A percentile compares a stretch with the other conserved stretches of the same genome.
Conservation (phyloP, 1,140 invertebrate species). For the Papilio polyxenes region DNA sequence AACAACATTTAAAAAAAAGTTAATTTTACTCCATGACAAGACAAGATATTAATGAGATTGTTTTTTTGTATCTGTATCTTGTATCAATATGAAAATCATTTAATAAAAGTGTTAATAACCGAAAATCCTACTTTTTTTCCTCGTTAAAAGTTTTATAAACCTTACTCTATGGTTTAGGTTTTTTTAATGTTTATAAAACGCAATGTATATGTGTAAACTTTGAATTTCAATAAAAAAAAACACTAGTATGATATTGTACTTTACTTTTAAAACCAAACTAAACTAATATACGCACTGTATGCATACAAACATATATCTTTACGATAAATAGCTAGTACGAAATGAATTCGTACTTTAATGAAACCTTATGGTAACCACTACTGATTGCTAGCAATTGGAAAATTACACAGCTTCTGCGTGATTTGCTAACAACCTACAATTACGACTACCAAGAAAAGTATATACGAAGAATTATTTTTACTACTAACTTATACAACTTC, state of each 20-base stretch:
- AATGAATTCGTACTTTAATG: slow-evolving; percentile 10
- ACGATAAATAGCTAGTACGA: not conserved
- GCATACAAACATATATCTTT: too few relatives aligned
- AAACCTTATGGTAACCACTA: slow-evolving; percentile 17
- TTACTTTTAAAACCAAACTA: not conserved
- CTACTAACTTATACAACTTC: not conserved
- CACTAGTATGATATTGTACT: not conserved
- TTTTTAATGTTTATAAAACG: too few relatives aligned
- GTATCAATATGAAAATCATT: not conserved
- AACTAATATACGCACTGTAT: not conserved
- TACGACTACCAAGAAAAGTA: slow-evolving; percentile 2
- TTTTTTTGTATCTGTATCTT: not conserved
- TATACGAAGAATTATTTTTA: not conserved
- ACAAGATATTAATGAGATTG: not conserved
- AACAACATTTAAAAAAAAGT: not conserved
- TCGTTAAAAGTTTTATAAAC: too few relatives aligned
- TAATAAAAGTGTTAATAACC: too few relatives aligned
- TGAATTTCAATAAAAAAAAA: too few relatives aligned
- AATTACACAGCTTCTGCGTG: slow-evolving; percentile 12
- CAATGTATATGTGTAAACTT: too few relatives aligned
- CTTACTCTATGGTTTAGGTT: too few relatives aligned
- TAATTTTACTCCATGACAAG: not conserved
- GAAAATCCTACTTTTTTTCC: too few relatives aligned
- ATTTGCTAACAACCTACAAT: slow-evolving; percentile 13
- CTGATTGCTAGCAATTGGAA: slow-evolving; percentile 23